Evolutionary conservation across 1,140 invertebrate species (phyloP).

Genomic region (Heliconius nattereri): DNA sequence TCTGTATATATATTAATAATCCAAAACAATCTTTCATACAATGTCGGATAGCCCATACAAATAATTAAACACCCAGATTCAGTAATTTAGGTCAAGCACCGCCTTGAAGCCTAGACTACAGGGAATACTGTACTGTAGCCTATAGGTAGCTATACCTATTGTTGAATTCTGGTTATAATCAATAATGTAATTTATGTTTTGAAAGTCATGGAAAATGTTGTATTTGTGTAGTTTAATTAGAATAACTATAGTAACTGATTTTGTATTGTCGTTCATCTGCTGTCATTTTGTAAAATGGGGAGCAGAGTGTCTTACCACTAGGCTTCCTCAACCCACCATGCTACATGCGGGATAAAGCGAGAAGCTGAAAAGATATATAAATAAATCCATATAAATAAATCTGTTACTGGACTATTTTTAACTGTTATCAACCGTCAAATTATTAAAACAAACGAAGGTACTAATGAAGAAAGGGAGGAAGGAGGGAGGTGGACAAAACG

Average conservation of each 20-base stretch:
- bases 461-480: not conserved
- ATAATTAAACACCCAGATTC: constrained; percentile 24
- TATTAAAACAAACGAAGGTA: not conserved
- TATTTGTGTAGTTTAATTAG: not conserved
- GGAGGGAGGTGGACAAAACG: not conserved
- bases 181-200: not conserved
- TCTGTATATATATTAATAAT: not conserved
- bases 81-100: constrained; percentile 30
- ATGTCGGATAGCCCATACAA: constrained; percentile 18
- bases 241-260: not conserved
- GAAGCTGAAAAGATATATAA: too few species aligned
- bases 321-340: too few species aligned
- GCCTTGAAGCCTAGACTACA: constrained; percentile 20
- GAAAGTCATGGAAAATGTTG: not conserved
- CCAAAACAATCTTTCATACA: not conserved
- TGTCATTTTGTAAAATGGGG: too few species aligned
- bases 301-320: too few species aligned
- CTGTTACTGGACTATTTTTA: not conserved
- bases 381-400: not conserved
- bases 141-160: not conserved
- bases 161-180: not conserved
- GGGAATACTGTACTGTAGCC: not conserved
- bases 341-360: too few species aligned
- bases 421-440: not conserved
- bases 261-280: not conserved